Evolutionary conservation across 2,888 invertebrate genomes (phyloP).

Genomic region (Pollenia amentaria): DNA sequence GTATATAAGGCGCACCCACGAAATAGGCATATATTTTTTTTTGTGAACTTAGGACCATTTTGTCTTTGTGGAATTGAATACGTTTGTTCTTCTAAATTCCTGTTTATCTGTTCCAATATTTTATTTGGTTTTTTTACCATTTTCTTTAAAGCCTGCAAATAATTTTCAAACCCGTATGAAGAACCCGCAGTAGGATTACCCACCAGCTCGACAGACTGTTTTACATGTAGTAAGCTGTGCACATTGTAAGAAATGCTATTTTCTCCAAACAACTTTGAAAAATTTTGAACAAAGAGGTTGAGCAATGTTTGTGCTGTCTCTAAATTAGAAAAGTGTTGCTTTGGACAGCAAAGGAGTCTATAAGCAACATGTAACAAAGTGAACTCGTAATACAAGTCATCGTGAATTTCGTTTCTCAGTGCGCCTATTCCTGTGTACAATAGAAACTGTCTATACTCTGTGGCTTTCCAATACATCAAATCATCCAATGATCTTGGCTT

Average conservation of each 20-base stretch:
- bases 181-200: background rate
- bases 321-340: background rate
- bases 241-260: background rate
- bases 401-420: background rate
- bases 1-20: too few species aligned
- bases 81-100: background rate
- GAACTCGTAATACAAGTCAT: background rate
- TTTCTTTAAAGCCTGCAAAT: constrained; percentile 12
- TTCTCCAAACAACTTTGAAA: background rate
- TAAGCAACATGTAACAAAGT: too few species aligned
- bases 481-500: constrained; percentile 4
- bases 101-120: background rate
- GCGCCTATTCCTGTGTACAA: background rate
- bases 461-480: constrained; percentile 4
- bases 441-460: constrained; percentile 8
- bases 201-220: background rate
- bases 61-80: background rate
- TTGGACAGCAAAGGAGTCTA: constrained; percentile 9
- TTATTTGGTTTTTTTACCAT: background rate
- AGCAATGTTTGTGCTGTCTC: constrained; percentile 1
- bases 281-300: background rate
- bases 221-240: background rate
- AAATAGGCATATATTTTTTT: too few species aligned
- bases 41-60: background rate
- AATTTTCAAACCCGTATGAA: constrained; percentile 8